Evolutionary conservation across 2,888 invertebrate species (phyloP).

Genomic region (Elmis aenea): DNA sequence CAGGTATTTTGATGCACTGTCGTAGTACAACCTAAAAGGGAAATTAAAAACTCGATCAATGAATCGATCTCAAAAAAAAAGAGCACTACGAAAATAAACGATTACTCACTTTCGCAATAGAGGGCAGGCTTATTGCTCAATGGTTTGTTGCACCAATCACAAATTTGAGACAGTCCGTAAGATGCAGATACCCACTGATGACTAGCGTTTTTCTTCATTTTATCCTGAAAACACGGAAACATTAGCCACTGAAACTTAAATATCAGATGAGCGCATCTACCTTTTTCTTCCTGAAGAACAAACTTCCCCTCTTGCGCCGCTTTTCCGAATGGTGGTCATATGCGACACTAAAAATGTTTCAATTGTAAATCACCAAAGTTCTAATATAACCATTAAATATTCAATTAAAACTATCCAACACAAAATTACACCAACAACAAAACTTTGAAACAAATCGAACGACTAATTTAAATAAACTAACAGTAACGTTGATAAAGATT

Average conservation of each 20-base stretch:
- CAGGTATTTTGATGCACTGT: constrained; percentile 83
- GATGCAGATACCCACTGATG: constrained; percentile 73
- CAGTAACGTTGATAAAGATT: too few relatives aligned
- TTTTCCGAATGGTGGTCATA: constrained; percentile 78
- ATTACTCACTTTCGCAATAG: constrained; percentile 74
- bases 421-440: too few relatives aligned
- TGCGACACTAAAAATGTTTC: constrained; percentile 53
- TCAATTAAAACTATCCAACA: too few relatives aligned
- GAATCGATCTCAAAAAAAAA: constrained; percentile 14
- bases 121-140: constrained; percentile 75
- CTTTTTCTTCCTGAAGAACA: constrained; percentile 90
- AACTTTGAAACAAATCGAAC: too few relatives aligned
- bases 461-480: too few relatives aligned
- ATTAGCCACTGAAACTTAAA: too few relatives aligned
- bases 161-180: constrained; percentile 60
- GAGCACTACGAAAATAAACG: not conserved
- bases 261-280: constrained; percentile 41
- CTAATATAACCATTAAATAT: too few relatives aligned
- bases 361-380: too few relatives aligned
- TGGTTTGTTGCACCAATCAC: constrained; percentile 75
- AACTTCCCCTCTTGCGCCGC: constrained; percentile 78
- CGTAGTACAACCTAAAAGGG: constrained; percentile 75
- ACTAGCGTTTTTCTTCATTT: constrained; percentile 62
- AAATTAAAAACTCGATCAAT: too few relatives aligned
- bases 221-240: constrained; percentile 58